Evolutionary conservation across 1,140 invertebrate genomes (phyloP).

Genomic region (Drosophila kepulauana): DNA sequence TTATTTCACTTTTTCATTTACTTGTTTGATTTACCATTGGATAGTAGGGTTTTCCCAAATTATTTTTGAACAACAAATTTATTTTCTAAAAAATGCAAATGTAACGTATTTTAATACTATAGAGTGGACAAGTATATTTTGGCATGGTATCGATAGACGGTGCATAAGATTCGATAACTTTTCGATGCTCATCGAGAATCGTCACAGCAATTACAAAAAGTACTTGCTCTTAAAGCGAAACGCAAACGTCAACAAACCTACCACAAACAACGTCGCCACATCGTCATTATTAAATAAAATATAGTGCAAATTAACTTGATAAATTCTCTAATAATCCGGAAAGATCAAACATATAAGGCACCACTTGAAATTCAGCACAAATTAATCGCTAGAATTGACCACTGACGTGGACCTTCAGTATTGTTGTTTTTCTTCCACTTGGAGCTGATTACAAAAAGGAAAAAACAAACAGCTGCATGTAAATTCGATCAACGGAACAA

Average conservation of each 20-base stretch:
- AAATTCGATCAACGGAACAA: slow-evolving; percentile 6
- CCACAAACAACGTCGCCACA: slow-evolving; percentile 28
- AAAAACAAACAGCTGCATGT: slow-evolving; percentile 15
- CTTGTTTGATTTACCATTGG: no score
- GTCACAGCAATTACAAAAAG: slow-evolving; percentile 29
- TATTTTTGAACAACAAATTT: no score
- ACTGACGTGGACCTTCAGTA: slow-evolving; percentile 50
- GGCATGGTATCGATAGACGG: slow-evolving; percentile 26
- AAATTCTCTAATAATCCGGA: background rate
- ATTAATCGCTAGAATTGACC: background rate
- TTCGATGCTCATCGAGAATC: slow-evolving; percentile 10
- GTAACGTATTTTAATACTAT: no score
- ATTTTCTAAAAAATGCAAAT: no score
- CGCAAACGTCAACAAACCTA: slow-evolving; percentile 49
- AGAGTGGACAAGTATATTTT: background rate
- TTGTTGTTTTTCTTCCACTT: slow-evolving; percentile 23
- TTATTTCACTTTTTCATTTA: no score
- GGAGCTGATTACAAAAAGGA: slow-evolving; percentile 21
- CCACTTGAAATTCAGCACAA: background rate
- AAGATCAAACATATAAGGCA: background rate
- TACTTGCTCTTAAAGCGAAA: slow-evolving; percentile 26
- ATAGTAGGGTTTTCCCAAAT: no score
- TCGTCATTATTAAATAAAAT: slow-evolving; percentile 28
- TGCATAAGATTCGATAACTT: slow-evolving; percentile 6
- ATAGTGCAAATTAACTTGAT: slow-evolving; percentile 3